A percentile compares a stretch with the other conserved stretches of the same genome.
Conservation (phyloP, 2,797 vertebrate genomes). For the Pyrocephalus nanus region DNA sequence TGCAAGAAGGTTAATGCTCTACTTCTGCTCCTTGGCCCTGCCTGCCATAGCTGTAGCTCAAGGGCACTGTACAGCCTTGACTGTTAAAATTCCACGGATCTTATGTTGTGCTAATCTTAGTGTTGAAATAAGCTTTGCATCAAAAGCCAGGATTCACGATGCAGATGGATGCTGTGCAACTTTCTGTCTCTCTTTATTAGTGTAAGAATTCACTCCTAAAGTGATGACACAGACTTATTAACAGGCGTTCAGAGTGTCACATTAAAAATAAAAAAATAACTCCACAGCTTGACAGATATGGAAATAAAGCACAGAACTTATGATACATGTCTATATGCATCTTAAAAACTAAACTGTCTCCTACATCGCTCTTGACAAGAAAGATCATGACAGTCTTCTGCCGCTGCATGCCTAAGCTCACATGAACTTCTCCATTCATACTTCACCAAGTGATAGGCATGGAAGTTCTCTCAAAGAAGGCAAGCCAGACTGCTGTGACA, state of each 20-base stretch:
- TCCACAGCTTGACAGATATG: not conserved
- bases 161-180: not conserved
- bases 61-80: not conserved
- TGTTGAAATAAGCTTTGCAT: not conserved
- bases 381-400: not conserved
- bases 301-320: not conserved
- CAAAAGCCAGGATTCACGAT: not conserved
- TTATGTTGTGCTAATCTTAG: not conserved
- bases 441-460: not conserved
- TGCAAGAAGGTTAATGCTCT: not conserved
- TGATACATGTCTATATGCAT: not conserved
- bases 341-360: not conserved
- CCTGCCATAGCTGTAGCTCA: not conserved
- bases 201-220: not conserved
- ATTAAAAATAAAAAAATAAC: constrained; percentile 1
- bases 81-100: not conserved
- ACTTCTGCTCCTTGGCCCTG: not conserved
- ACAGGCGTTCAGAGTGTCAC: not conserved
- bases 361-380: not conserved
- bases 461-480: not conserved
- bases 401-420: not conserved
- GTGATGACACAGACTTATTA: not conserved
- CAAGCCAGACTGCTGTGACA: not conserved
- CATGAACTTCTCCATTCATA: not conserved
- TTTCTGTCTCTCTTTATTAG: not conserved